Evolutionary conservation across 2,888 invertebrate genomes (phyloP).

Genomic region (Gandaritis pyraliata): DNA sequence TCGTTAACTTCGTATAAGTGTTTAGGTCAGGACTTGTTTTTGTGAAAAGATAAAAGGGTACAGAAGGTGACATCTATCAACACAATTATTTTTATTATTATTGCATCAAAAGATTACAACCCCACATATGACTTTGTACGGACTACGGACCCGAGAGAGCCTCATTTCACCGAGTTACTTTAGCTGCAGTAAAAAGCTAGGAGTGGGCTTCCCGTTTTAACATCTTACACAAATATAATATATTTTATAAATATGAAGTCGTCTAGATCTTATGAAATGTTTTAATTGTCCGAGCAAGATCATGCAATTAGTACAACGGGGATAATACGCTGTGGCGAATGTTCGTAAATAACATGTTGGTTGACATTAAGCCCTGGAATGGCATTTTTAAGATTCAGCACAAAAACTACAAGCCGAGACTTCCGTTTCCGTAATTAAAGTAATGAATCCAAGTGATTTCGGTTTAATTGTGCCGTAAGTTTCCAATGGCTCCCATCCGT

Average conservation of each 20-base stretch:
- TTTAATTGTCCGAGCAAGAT: slow-evolving; percentile 27
- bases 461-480: slow-evolving; percentile 71
- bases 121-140: slow-evolving; percentile 8
- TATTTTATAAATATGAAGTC: not conserved
- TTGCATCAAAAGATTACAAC: slow-evolving; percentile 7
- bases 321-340: slow-evolving; percentile 43
- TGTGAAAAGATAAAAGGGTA: slow-evolving; percentile 48
- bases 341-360: slow-evolving; percentile 50
- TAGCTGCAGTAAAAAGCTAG: slow-evolving; percentile 24
- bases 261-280: slow-evolving; percentile 1
- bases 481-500: slow-evolving; percentile 71
- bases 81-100: slow-evolving; percentile 23
- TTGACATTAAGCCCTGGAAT: slow-evolving; percentile 64
- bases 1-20: slow-evolving; percentile 48
- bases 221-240: no score
- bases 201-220: no score
- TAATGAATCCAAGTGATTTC: slow-evolving; percentile 77
- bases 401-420: slow-evolving; percentile 61
- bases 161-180: slow-evolving; percentile 16
- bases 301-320: slow-evolving; percentile 38
- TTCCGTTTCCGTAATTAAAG: slow-evolving; percentile 82
- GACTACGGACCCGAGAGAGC: slow-evolving; percentile 6
- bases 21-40: slow-evolving; percentile 49
- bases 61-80: slow-evolving; percentile 22
- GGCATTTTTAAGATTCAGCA: slow-evolving; percentile 55